Conservation (phyloP, 2,113 vertebrate genomes). For the Puntigrus tetrazona region DNA sequence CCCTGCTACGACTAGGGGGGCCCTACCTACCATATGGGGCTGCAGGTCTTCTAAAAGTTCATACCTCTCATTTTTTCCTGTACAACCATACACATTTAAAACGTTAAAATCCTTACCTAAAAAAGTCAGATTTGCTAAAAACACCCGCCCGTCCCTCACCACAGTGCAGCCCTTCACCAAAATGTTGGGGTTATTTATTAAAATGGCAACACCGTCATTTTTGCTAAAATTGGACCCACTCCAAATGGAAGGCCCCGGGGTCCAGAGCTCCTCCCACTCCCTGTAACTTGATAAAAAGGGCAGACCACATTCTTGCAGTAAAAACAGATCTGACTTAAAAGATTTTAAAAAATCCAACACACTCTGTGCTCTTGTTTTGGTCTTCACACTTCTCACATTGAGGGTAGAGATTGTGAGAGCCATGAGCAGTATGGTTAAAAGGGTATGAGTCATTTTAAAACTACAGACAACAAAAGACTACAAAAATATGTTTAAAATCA, state of each 20-base stretch:
- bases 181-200: neutral
- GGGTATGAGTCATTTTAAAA: too few species aligned
- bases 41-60: neutral
- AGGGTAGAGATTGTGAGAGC: neutral
- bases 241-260: neutral
- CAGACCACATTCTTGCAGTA: constrained; percentile 17
- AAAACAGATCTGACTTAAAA: constrained; percentile 23
- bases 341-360: neutral
- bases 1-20: neutral
- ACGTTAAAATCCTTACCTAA: neutral
- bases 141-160: neutral
- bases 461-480: too few species aligned
- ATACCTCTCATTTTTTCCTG: accelerated
- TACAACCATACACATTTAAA: neutral
- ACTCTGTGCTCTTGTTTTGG: neutral
- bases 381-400: neutral
- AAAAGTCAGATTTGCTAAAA: neutral
- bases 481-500: too few species aligned
- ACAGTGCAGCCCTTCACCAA: neutral
- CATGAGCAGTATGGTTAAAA: neutral
- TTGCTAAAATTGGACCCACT: neutral
- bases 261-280: neutral
- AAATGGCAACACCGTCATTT: too few species aligned
- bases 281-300: neutral
- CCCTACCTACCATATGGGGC: neutral